Evolutionary conservation across 2,888 invertebrate species (phyloP).

Genomic region (Stenurella melanura): DNA sequence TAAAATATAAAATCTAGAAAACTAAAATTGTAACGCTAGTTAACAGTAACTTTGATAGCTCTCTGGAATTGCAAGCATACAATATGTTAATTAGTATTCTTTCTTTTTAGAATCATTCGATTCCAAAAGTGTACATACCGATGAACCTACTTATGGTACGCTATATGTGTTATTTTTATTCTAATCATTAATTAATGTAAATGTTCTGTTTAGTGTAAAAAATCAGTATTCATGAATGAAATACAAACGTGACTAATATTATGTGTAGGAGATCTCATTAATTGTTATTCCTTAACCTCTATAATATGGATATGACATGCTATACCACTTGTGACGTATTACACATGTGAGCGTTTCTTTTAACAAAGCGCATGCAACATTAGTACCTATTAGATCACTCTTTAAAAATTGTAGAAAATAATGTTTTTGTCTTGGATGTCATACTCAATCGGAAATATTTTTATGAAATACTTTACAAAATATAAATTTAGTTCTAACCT

Average conservation of each 20-base stretch:
- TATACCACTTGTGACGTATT: constrained; percentile 7
- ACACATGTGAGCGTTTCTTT: background rate
- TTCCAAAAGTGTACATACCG: background rate
- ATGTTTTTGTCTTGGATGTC: too few relatives aligned
- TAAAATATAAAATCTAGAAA: too few relatives aligned
- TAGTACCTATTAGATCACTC: background rate
- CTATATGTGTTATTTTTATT: background rate
- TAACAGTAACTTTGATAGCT: too few relatives aligned
- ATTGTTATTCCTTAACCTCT: background rate
- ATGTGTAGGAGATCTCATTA: background rate
- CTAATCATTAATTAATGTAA: background rate
- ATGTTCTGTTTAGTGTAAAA: background rate
- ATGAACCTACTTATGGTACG: background rate
- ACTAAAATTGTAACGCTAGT: too few relatives aligned
- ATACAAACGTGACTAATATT: constrained; percentile 11
- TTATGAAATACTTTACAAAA: too few relatives aligned
- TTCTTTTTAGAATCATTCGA: background rate
- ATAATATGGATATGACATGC: constrained; percentile 5
- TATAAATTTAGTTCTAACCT: too few relatives aligned
- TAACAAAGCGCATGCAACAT: background rate
- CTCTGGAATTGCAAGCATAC: background rate
- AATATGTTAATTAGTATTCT: background rate
- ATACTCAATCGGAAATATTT: too few relatives aligned
- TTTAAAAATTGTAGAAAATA: too few relatives aligned
- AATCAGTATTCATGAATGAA: constrained; percentile 5